phyloP scores from a whole-genome alignment of 2,888 invertebrate species.

The Eupithecia subfuscata region DNA sequence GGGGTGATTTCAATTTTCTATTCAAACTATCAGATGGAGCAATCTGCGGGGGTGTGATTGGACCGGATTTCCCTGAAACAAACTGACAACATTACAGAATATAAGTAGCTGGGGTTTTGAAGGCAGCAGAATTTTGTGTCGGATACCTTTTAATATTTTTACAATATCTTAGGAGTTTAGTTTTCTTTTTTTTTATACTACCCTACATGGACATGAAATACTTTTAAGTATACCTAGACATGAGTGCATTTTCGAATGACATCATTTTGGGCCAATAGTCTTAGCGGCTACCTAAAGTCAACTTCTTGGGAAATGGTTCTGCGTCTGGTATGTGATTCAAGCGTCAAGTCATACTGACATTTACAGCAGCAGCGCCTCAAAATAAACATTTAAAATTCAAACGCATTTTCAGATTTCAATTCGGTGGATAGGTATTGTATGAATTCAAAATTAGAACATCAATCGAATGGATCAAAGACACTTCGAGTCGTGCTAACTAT shows the following conservation, averaged over 20 bases:
- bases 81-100: conserved; percentile 12
- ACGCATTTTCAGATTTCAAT: neutral
- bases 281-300: too few species aligned
- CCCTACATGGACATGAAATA: too few species aligned
- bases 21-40: conserved; percentile 51
- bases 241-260: too few species aligned
- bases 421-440: neutral
- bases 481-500: neutral
- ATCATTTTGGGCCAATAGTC: too few species aligned
- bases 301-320: too few species aligned
- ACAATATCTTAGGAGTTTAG: neutral
- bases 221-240: too few species aligned
- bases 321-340: too few species aligned
- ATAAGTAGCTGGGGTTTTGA: conserved; percentile 8
- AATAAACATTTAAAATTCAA: neutral
- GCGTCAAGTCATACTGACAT: neutral
- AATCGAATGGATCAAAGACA: neutral
- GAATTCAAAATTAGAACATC: neutral
- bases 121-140: neutral
- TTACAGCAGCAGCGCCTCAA: neutral
- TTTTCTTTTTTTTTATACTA: neutral
- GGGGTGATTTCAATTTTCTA: conserved; percentile 52
- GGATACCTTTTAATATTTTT: neutral
- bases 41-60: conserved; percentile 34
- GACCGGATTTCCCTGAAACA: conserved; percentile 20